phyloP scores from a whole-genome alignment of 1,140 invertebrate genomes.

The Lepidurus apus region DNA sequence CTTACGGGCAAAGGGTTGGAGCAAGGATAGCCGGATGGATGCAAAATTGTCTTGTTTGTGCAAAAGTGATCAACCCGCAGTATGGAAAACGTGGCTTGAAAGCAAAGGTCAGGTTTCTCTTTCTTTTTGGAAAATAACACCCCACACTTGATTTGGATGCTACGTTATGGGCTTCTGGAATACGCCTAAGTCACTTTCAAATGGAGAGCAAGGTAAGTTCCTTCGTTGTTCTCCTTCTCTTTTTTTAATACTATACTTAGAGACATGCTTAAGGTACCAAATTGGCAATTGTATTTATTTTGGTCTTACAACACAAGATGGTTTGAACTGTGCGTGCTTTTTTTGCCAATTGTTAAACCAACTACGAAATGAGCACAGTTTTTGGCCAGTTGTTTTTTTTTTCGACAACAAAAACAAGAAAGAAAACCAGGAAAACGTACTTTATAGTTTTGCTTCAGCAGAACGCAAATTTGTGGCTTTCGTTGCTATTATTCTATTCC shows the following conservation, averaged over 20 bases:
- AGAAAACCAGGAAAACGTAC: not conserved
- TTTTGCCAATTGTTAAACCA: not conserved
- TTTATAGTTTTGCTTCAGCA: not conserved
- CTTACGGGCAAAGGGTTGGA: not conserved
- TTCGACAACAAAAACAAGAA: not conserved
- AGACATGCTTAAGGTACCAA: slow-evolving; percentile 13
- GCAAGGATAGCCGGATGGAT: not conserved
- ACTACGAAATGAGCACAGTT: not conserved
- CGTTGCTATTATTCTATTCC: not conserved
- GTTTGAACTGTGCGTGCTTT: not conserved
- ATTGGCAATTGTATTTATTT: slow-evolving; percentile 11
- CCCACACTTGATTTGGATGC: not conserved
- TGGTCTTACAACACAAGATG: not conserved
- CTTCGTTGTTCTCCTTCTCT: not conserved
- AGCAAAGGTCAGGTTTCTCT: too few species aligned
- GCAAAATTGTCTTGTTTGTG: not conserved
- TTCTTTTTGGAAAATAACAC: too few species aligned
- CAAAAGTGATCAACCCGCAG: not conserved
- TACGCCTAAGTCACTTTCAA: not conserved
- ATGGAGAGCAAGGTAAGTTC: not conserved
- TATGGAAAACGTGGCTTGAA: too few species aligned
- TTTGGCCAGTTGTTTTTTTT: not conserved
- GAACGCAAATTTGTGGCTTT: slow-evolving; percentile 8
- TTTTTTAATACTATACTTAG: not conserved
- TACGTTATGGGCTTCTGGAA: not conserved